Base-by-base conservation (phyloP, 2,888 invertebrate species). In the Branchellion lobata region DNA sequence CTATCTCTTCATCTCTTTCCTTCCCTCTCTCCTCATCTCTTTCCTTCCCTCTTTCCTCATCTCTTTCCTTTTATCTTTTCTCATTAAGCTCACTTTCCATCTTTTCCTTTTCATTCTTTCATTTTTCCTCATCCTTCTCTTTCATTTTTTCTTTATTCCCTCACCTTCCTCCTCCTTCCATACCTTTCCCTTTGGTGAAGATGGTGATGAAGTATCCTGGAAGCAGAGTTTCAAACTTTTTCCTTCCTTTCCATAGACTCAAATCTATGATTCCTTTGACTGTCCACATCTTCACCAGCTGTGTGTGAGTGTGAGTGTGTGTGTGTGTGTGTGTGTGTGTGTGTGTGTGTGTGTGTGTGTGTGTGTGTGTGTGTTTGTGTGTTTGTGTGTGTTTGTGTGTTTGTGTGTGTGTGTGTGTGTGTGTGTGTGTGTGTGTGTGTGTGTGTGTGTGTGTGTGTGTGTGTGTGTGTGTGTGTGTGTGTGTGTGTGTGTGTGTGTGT, bases 211-310 rank as follows among this genome's bases (percentile, higher is more conserved):
- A 27, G 40, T 34, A 61, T 1, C 75, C 79, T 2, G 27, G 0
- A 8, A 33, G 34, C 34, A 77, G 40, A 1, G 80, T 81, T 31
- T 77, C 33, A 2, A 18, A 40, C 51, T 33, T 36, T 29, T 51
- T 40, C 11, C 36, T 68, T n/a, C 79, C 80, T 5, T 5, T 33
- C 8, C 80, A 24, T 27, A 65, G 36, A 27, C 24, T 36, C 33
- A 79, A n/a, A 24, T 57, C 72, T 3, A 80, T 24, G 34, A 51
- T 27, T 5, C 79, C 80, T 51, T 18, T 31, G 47, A 80, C 27
- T 31, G 79, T 72, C 33, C 68, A 68, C 81, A 79, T 79, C 34
- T 78, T 71, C 61, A 81, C 53, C 61, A 76, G 31, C 81, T 81
- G 71, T 31, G 36, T 27, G 61, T 29, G 8, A 24, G 34, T 24